phyloP scores from a whole-genome alignment of 1,140 invertebrate species.

The Phymastichus coffea region DNA sequence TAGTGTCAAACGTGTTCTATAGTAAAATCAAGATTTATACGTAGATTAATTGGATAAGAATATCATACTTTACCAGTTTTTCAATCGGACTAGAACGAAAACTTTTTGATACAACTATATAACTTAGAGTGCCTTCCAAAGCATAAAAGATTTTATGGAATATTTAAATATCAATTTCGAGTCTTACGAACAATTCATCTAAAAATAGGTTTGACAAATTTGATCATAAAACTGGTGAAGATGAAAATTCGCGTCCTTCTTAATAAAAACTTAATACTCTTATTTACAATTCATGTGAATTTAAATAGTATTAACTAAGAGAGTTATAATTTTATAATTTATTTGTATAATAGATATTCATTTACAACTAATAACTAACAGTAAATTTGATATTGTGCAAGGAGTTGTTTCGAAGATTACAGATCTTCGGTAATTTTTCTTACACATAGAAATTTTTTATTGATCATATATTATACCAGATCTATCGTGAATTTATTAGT shows the following conservation, averaged over 20 bases:
- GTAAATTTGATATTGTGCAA: no score
- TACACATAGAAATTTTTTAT: constrained; percentile 1
- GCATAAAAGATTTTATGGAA: no score
- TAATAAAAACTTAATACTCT: constrained; percentile 19
- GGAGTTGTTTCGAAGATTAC: no score
- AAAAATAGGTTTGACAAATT: background rate
- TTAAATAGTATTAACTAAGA: constrained; percentile 6
- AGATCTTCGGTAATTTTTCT: constrained; percentile 25
- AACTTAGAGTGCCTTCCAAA: no score
- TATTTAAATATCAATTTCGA: constrained; percentile 5
- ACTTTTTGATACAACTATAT: no score
- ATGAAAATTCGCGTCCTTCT: background rate
- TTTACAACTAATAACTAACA: no score
- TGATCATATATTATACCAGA: background rate
- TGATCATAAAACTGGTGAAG: background rate
- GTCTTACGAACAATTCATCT: constrained; percentile 12
- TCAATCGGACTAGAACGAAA: no score
- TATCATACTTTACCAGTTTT: no score
- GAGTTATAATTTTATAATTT: constrained; percentile 4
- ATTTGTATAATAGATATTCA: no score
- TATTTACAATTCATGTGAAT: constrained; percentile 7
- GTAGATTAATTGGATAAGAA: no score
- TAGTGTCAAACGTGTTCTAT: constrained; percentile 52
- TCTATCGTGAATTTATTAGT: background rate
- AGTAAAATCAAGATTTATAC: constrained; percentile 58